A percentile compares a stretch with the other conserved stretches of the same genome.
Evolutionary conservation across 1,140 invertebrate genomes (phyloP).

Genomic region (Epicauta chinensis): DNA sequence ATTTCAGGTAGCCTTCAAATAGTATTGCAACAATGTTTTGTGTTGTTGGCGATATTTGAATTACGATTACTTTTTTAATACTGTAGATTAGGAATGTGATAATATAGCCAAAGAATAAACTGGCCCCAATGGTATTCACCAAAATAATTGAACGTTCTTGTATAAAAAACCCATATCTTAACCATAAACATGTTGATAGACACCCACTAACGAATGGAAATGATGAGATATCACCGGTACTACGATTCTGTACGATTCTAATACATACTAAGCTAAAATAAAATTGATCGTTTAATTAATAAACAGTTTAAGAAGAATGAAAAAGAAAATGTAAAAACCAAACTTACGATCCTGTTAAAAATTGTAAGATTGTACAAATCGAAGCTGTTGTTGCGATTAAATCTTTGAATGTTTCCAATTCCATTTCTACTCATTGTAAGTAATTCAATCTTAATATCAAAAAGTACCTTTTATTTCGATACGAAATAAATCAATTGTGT

Average conservation of each 20-base stretch:
- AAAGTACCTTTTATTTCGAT: too few relatives aligned
- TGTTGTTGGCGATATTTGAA: neutral
- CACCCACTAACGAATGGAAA: constrained; percentile 70
- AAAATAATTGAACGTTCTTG: constrained; percentile 57
- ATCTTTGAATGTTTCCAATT: constrained; percentile 41
- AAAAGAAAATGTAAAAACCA: too few relatives aligned
- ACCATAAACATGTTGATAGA: constrained; percentile 63
- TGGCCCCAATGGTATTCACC: constrained; percentile 62
- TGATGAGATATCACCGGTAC: constrained; percentile 61
- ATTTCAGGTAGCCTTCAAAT: too few relatives aligned
- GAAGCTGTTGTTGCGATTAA: constrained; percentile 55
- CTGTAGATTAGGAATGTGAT: constrained; percentile 57
- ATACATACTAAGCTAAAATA: constrained; percentile 59
- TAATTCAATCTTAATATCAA: too few relatives aligned
- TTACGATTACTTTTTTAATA: constrained; percentile 49
- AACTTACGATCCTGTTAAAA: constrained; percentile 62
- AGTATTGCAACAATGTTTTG: too few relatives aligned
- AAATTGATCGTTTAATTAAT: too few relatives aligned
- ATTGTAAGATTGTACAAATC: constrained; percentile 61
- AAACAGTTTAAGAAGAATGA: too few relatives aligned
- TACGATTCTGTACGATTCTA: constrained; percentile 58
- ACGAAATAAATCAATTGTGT: too few relatives aligned
- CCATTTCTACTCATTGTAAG: too few relatives aligned
- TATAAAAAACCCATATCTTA: constrained; percentile 62
- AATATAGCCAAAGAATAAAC: constrained; percentile 58